Evolutionary conservation across 2,797 vertebrate genomes (phyloP), one percentile per base, ranked within the genome.

Genomic region (Salmo trutta): DNA sequence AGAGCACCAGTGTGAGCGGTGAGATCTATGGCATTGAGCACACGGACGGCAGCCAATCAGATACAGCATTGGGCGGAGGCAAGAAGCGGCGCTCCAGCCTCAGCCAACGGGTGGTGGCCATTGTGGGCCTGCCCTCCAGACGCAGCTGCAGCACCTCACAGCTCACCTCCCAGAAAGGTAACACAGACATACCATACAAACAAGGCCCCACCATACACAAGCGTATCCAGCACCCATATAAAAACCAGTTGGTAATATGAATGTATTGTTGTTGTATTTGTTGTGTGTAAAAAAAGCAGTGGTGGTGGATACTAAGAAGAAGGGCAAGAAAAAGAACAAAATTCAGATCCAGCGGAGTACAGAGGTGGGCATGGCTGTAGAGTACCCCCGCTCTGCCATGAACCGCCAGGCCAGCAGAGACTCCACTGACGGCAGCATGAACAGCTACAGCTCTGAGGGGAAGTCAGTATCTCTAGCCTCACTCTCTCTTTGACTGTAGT

Each of bases 381-480:
- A 99, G 90, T 94, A 87, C 74, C 97, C 98, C 73, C 94, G 98
- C 68, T 96, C 95, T 1, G 91, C 93, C 79, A 98, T 99, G 96
- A 96, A 97, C 74, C 94, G 97, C 19, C 98, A 99, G 81, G 95
- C 97, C 19, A 99, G 98, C 90, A 94, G 97, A 27, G 98, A 99
- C 87, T 99, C 98, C 21, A 98, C 96, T 0, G 97, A 99, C 0
- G 98, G 98, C 85, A 98, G 97, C 93, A 98, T 99, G 93, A 98
- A 99, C 91, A 99, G 98, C 90, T 99, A 98, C 56, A 99, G 96
- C 94, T 99, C 98, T 0, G 98, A 99, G 95, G 98, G 98, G 89
- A 99, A 99, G 98, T 99, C 91, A 89, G 98, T 97, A n/a, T 31
- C 85, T 79, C 82, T 82, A 76, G 78, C 78, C 29, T 74, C 80